Evolutionary conservation across 92 coral and sea anemone species (phyloP).

Genomic region (Porites rus): DNA sequence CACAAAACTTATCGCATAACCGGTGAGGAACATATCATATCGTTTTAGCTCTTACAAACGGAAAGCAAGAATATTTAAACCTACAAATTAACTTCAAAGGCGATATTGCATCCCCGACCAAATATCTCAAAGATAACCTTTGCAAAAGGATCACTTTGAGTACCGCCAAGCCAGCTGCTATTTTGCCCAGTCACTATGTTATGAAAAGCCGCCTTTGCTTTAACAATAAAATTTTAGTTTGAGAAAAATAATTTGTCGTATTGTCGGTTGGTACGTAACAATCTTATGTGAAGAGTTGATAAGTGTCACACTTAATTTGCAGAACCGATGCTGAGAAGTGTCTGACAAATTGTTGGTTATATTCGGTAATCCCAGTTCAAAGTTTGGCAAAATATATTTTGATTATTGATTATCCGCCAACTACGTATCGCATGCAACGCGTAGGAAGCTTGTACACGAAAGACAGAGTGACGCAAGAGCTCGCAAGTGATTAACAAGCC

Average conservation of each 20-base stretch:
- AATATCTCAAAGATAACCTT: conserved; percentile 21
- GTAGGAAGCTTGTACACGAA: no score
- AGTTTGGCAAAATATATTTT: no score
- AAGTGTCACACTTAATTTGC: not conserved
- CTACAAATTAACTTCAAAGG: not conserved
- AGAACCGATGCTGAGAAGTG: no score
- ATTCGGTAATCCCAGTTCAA: no score
- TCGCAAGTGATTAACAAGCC: no score
- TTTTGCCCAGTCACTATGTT: not conserved
- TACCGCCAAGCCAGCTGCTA: conserved; percentile 9
- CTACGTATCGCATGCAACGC: no score
- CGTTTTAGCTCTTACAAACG: not conserved
- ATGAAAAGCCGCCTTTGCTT: conserved; percentile 4
- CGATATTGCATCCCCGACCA: not conserved
- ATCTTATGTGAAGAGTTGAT: not conserved
- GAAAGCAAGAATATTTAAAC: not conserved
- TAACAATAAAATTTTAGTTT: not conserved
- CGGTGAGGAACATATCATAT: not conserved
- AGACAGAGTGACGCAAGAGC: no score
- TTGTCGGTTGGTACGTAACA: not conserved
- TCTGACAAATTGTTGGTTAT: no score
- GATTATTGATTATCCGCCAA: no score
- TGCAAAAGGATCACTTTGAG: not conserved
- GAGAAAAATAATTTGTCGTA: not conserved
- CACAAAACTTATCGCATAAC: not conserved